Evolutionary conservation across 53 echinoderm and acorn worm genomes (phyloP).

Genomic region (Echinarachnius parma): DNA sequence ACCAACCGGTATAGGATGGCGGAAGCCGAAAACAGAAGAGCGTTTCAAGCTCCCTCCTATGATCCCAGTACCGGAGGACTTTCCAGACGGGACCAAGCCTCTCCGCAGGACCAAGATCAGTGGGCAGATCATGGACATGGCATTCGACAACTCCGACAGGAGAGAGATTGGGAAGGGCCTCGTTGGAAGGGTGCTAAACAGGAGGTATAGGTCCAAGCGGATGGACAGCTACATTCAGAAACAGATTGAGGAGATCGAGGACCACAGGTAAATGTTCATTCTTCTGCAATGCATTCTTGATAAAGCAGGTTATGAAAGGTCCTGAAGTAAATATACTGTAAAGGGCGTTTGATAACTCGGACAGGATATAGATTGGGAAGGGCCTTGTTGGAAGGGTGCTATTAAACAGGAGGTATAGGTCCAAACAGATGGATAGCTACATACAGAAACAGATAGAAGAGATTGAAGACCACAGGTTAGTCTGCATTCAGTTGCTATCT

Average conservation of each 20-base stretch:
- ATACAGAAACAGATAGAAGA: conserved; percentile 93
- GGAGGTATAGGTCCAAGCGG: conserved; percentile 71
- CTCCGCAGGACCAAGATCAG: conserved; percentile 89
- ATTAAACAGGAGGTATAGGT: conserved; percentile 76
- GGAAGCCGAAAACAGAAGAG: conserved; percentile 76
- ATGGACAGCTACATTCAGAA: conserved; percentile 95
- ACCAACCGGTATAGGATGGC: conserved; percentile 94
- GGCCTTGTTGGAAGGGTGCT: conserved; percentile 94
- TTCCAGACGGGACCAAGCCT: conserved; percentile 61
- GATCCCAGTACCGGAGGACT: conserved; percentile 52
- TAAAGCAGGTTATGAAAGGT: no score
- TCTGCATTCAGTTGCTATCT: no score
- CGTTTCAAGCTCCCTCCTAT: conserved; percentile 78
- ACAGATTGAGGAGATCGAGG: conserved; percentile 94
- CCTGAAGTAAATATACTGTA: no score
- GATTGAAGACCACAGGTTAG: no score
- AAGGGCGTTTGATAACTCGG: conserved; percentile 81
- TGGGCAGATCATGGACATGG: conserved; percentile 86
- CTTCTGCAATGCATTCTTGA: no score
- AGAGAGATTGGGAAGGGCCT: conserved; percentile 92
- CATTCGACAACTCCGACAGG: conserved; percentile 86
- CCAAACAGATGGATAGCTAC: conserved; percentile 86
- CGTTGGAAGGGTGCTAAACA: conserved; percentile 88
- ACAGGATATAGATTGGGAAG: conserved; percentile 89
- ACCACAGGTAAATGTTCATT: conserved; percentile 80